A percentile compares a stretch with the other conserved stretches of the same genome.
phyloP scores from a whole-genome alignment of 2,113 vertebrate genomes.

The Urocitellus parryii region DNA sequence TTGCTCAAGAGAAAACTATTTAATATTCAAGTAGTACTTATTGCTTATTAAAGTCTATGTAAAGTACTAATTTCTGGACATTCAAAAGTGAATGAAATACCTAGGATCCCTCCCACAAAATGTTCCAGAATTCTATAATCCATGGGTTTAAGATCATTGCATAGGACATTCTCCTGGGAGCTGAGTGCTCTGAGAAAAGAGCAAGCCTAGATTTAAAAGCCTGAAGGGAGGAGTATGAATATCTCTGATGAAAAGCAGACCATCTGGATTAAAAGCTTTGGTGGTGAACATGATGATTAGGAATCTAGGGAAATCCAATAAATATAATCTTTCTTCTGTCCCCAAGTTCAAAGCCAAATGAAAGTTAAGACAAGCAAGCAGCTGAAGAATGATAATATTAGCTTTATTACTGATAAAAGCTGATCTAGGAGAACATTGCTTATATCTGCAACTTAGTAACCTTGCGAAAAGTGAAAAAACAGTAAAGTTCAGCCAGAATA shows the following conservation, averaged over 20 bases:
- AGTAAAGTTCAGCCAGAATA: background rate
- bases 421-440: slow-evolving; percentile 4
- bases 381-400: slow-evolving; percentile 41
- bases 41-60: background rate
- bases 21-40: background rate
- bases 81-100: background rate
- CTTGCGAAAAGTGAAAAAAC: background rate
- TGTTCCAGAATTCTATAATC: background rate
- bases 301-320: background rate
- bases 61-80: background rate
- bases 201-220: background rate
- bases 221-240: background rate
- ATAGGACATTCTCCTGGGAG: too few species aligned
- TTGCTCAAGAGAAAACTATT: background rate
- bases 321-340: background rate
- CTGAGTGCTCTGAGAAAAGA: background rate
- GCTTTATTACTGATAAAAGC: slow-evolving; percentile 38
- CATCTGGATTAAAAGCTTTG: slow-evolving; percentile 20
- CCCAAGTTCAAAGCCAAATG: slow-evolving; percentile 7
- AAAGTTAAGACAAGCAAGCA: slow-evolving; percentile 25
- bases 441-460: slow-evolving; percentile 8
- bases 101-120: background rate
- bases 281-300: background rate
- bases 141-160: background rate
- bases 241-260: background rate